Base-by-base conservation (phyloP, 2,888 invertebrate species). In the Drosophila limbata region DNA sequence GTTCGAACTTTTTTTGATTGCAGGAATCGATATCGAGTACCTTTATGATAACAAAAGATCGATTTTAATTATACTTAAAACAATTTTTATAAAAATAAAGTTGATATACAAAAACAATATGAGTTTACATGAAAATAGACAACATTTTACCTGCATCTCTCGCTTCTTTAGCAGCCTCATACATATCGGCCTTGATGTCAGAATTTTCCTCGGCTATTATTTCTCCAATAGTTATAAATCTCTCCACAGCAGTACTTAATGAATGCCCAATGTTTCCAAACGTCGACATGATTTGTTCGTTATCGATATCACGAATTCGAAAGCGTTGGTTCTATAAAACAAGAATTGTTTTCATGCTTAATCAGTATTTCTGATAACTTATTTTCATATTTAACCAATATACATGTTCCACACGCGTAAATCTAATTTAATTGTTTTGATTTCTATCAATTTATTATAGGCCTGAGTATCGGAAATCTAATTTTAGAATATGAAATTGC, bases 191-290 rank as follows among this genome's bases (percentile, higher is more conserved):
- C 84, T 98, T 96, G 82, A 99, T 98, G 93, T 99, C 99, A 33
- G 96, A 96, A 94, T 99, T 98, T 94, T 99, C 98, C 93, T 98
- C 98, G 51, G 98, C 99, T 91, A 99, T 99, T 89, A 98, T 97
- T 93, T 99, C 99, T 45, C 99, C 99, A 78, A 99, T 99, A 45
- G 98, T 97, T 84, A 99, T 98, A 94, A 99, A 99, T 85, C 99
- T 94, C 92, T 99, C 99, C 69, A 99, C 98, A 57, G 99, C 99
- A 91, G 98, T 95, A 93, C 98, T 98, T 75, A 99, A 98, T 50
- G 98, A 97, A 91, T 98, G 98, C 37, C 99, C 99, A 66, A 99
- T 98, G 76, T 98, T 95, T 47, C 85, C 89, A 72, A 90, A 86
- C 5, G 88, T 79, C 63, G 83, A 75, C 69, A 90, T 77, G 59